Percentiles rank a stretch among this genome's conserved stretches.
Evolutionary conservation across 2,113 vertebrate species (phyloP).

Genomic region (Trochalopteron elliotii): DNA sequence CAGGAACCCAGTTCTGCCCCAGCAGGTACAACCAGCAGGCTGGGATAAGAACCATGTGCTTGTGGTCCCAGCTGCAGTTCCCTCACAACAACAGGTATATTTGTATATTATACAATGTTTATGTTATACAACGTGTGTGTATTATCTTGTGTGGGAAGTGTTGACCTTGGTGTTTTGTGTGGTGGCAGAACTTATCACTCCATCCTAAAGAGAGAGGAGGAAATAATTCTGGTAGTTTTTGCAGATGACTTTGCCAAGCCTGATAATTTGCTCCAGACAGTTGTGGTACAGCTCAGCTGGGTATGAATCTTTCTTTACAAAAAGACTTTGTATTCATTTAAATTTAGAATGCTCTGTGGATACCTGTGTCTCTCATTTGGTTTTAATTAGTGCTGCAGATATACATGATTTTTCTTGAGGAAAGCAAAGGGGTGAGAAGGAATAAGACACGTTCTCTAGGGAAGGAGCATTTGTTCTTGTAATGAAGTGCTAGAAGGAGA

Average conservation of each 20-base stretch:
- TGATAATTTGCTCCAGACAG: neutral
- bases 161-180: neutral
- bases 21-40: constrained; percentile 28
- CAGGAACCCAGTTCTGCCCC: neutral
- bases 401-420: neutral
- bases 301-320: neutral
- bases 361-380: neutral
- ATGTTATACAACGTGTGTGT: neutral
- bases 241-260: neutral
- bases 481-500: neutral
- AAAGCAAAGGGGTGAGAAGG: neutral
- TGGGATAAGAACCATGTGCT: constrained; percentile 63
- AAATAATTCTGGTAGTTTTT: neutral
- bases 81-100: constrained; percentile 64
- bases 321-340: neutral
- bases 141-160: neutral
- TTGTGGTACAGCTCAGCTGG: neutral
- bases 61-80: constrained; percentile 44
- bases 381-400: neutral
- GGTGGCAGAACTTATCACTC: neutral
- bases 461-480: neutral
- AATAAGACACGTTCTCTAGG: neutral
- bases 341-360: neutral
- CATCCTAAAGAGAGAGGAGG: neutral
- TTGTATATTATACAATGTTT: neutral